Evolutionary conservation across 2,113 vertebrate genomes (phyloP), one percentile per base, ranked within the genome.

Genomic region (Sinosuthora webbiana): DNA sequence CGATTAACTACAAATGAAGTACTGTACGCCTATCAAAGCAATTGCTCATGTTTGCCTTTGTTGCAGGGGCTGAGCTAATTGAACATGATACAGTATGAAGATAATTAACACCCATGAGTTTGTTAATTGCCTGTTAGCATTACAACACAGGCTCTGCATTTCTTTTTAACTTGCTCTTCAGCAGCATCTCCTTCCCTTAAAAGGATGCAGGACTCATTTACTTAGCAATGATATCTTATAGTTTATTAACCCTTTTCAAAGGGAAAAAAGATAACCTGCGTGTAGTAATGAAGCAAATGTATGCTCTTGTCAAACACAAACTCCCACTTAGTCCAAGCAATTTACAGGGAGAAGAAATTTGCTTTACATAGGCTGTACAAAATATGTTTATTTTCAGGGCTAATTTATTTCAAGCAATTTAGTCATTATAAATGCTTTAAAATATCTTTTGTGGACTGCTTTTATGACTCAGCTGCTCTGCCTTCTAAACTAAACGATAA

Each of bases 1-100:
- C 98, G 98, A 99, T 99, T 99, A 99, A 98, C 98, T 99, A 99
- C 98, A 98, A 98, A 98, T 98, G 98, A 98, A 98, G 98, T 97
- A 98, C 98, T 98, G 98, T 98, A 98, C 81, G 98, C 98, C 98
- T 98, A 98, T 98, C 98, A 98, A 98, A 98, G 98, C 98, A 98
- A 98, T 98, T 98, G 98, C 98, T 99, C 98, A 98, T 85, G 94
- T 97, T 93, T 97, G 98, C 98, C 98, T 99, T 99, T 98, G 98
- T 98, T 98, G 98, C 97, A 97, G 97, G 98, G 98, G 97, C 98
- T 98, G 98, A 98, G 98, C 98, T 98, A 98, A 99, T 98, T 98
- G 98, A 98, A 98, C 98, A 98, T 98, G 98, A 98, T 98, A 98
- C 98, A 98, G 98, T 98, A 98, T 98, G 98, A 98, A 98, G 98